phyloP scores from a whole-genome alignment of 2,888 invertebrate genomes.

The Pemphredon lugubris region DNA sequence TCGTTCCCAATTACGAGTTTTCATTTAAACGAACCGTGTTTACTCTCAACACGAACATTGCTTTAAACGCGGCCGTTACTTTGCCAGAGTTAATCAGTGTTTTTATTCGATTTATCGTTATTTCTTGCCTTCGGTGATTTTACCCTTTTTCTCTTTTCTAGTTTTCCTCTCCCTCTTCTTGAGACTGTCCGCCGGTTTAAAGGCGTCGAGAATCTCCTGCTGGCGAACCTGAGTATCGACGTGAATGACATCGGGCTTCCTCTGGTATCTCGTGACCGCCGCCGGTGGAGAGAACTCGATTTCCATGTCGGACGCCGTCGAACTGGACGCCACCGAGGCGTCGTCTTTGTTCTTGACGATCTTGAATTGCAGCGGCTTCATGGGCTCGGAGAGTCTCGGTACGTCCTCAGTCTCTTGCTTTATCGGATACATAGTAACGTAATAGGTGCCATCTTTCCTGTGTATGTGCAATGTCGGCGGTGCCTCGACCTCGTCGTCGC shows the following conservation, averaged over 20 bases:
- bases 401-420: constrained; percentile 67
- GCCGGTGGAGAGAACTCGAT: constrained; percentile 80
- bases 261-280: constrained; percentile 73
- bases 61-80: too few species aligned
- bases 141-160: constrained; percentile 24
- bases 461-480: constrained; percentile 78
- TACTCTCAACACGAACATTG: too few species aligned
- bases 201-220: constrained; percentile 74
- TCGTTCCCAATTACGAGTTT: not conserved
- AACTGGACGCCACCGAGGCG: constrained; percentile 69
- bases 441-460: constrained; percentile 77
- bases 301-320: constrained; percentile 79
- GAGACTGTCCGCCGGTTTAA: constrained; percentile 51
- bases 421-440: constrained; percentile 80
- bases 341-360: constrained; percentile 75
- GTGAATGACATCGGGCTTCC: constrained; percentile 77
- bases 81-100: too few species aligned
- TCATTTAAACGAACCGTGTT: too few species aligned
- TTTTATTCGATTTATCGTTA: too few species aligned
- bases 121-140: too few species aligned
- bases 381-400: constrained; percentile 69
- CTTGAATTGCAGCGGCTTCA: constrained; percentile 78
- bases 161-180: constrained; percentile 49
- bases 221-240: constrained; percentile 77
- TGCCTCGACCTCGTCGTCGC: constrained; percentile 63